Percentiles rank a stretch among this genome's conserved stretches.
Conservation (phyloP, 2,113 vertebrate genomes). For the Hippocampus barbouri region DNA sequence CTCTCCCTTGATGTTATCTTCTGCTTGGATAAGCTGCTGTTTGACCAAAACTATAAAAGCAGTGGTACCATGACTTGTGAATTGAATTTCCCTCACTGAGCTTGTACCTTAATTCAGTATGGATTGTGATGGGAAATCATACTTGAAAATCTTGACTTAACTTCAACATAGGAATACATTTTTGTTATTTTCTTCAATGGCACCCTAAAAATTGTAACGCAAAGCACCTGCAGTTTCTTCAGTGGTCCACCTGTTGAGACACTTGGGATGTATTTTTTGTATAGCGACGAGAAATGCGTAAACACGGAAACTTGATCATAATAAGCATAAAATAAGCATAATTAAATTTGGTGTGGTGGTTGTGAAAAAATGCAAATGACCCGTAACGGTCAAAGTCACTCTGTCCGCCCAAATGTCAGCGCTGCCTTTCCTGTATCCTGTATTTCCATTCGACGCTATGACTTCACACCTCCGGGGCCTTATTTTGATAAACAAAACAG, state of each 20-base stretch:
- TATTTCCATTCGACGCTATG: neutral
- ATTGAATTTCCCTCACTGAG: neutral
- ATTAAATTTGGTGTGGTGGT: conserved; percentile 3
- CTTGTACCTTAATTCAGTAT: no score
- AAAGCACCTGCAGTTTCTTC: neutral
- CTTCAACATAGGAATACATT: no score
- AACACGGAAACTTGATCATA: no score
- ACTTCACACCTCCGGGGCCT: conserved; percentile 11
- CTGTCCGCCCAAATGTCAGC: conserved; percentile 40
- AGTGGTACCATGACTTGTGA: neutral
- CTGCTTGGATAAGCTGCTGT: conserved; percentile 22
- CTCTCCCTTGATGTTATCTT: conserved; percentile 32
- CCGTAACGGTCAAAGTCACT: conserved; percentile 40
- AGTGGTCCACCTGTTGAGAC: neutral
- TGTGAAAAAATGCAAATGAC: conserved; percentile 26
- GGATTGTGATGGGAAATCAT: neutral
- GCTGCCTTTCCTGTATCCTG: conserved; percentile 5
- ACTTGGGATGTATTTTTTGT: no score
- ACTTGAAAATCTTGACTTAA: neutral
- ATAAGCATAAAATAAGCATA: neutral
- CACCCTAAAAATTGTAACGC: no score
- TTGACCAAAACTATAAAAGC: neutral
- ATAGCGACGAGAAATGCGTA: no score
- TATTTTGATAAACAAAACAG: conserved; percentile 18
- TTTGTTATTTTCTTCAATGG: no score